Conservation (phyloP, 1,140 invertebrate genomes). For the Armadillidium nasatum region DNA sequence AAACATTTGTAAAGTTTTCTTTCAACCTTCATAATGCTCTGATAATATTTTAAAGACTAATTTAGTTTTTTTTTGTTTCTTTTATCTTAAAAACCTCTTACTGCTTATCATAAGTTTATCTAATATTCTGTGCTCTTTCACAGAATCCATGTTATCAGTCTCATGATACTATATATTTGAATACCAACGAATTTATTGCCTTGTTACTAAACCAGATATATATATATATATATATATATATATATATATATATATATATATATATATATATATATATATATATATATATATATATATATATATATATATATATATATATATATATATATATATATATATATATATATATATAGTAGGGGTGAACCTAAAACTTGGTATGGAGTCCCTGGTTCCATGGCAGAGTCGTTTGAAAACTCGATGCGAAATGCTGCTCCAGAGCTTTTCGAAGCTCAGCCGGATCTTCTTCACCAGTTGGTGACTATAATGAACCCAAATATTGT, state of each 20-base stretch:
- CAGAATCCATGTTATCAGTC: too few relatives aligned
- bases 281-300: slow-evolving; percentile 23
- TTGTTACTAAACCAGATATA: too few relatives aligned
- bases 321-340: slow-evolving; percentile 7
- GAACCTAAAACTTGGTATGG: slow-evolving; percentile 88
- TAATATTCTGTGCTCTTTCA: too few relatives aligned
- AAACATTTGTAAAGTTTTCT: too few relatives aligned
- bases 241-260: neutral
- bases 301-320: neutral
- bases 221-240: too few relatives aligned
- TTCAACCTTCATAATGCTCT: too few relatives aligned
- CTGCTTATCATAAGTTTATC: too few relatives aligned
- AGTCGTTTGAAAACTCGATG: slow-evolving; percentile 93
- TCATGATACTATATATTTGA: too few relatives aligned
- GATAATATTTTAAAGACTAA: too few relatives aligned
- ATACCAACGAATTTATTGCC: too few relatives aligned
- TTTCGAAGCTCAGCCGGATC: slow-evolving; percentile 88
- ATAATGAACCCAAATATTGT: slow-evolving; percentile 98
- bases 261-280: slow-evolving; percentile 21
- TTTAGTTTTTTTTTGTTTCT: too few relatives aligned
- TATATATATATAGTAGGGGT: slow-evolving; percentile 55
- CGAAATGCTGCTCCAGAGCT: slow-evolving; percentile 89
- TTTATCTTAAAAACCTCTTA: too few relatives aligned
- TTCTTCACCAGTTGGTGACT: slow-evolving; percentile 97
- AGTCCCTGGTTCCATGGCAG: slow-evolving; percentile 85